Conservation (phyloP, 2,797 vertebrate genomes). For the Gymnocypris eckloni region DNA sequence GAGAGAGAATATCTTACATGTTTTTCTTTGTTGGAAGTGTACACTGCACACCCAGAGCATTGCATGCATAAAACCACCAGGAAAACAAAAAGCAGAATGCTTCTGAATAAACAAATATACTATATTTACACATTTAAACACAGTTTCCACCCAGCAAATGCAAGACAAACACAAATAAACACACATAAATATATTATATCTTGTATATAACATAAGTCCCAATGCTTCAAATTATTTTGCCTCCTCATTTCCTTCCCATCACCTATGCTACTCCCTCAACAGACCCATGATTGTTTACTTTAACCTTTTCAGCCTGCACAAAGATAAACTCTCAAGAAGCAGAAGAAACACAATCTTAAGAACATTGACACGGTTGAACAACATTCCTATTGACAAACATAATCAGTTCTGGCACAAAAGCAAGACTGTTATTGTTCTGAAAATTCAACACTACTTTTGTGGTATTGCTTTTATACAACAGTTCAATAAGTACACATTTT, state of each 20-base stretch:
- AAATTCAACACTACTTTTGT: neutral
- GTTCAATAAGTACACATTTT: neutral
- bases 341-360: neutral
- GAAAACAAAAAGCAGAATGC: conserved; percentile 1
- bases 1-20: conserved; percentile 19
- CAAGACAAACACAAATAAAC: neutral
- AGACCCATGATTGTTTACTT: neutral
- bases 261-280: neutral
- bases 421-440: neutral
- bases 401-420: neutral
- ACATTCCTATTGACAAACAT: neutral
- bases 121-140: conserved; percentile 36
- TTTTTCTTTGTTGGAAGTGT: conserved; percentile 33
- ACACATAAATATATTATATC: neutral
- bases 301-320: neutral
- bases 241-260: neutral
- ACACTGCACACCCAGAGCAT: conserved; percentile 18
- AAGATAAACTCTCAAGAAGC: neutral
- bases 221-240: neutral
- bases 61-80: conserved; percentile 22
- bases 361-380: neutral
- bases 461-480: neutral
- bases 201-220: neutral
- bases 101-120: conserved; percentile 41
- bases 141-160: neutral